phyloP scores from a whole-genome alignment of 1,140 invertebrate species.

The Adelges cooleyi region DNA sequence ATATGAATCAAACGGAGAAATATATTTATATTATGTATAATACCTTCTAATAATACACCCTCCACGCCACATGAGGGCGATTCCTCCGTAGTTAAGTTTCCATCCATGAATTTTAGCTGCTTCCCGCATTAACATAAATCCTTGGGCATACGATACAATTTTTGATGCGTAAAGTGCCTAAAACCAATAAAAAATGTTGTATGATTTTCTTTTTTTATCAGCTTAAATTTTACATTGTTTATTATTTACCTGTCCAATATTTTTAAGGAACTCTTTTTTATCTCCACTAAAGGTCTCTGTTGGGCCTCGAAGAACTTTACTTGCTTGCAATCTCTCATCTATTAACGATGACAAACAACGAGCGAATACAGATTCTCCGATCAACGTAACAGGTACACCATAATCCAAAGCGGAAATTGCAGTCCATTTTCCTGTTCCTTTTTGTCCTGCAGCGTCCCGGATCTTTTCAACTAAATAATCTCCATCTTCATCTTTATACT shows the following conservation, averaged over 20 bases:
- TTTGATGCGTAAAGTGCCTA: constrained; percentile 94
- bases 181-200: constrained; percentile 32
- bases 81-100: constrained; percentile 95
- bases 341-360: constrained; percentile 85
- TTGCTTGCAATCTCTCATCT: constrained; percentile 70
- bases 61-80: constrained; percentile 98
- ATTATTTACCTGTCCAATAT: constrained; percentile 49
- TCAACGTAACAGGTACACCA: constrained; percentile 93
- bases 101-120: constrained; percentile 83
- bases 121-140: constrained; percentile 95
- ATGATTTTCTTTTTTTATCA: not conserved
- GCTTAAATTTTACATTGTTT: too few relatives aligned
- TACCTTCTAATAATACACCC: constrained; percentile 95
- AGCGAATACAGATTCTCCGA: constrained; percentile 95
- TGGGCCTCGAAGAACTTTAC: constrained; percentile 62
- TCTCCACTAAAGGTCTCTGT: constrained; percentile 47
- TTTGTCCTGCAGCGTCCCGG: constrained; percentile 90
- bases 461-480: constrained; percentile 80
- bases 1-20: not conserved
- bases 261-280: constrained; percentile 67
- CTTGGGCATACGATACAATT: constrained; percentile 98
- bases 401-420: constrained; percentile 92
- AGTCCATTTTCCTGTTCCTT: constrained; percentile 99
- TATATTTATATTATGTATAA: not conserved
- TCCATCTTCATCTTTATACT: constrained; percentile 79